Evolutionary conservation across 2,797 vertebrate species (phyloP).

Genomic region (Petrocephalus schoutedeni): DNA sequence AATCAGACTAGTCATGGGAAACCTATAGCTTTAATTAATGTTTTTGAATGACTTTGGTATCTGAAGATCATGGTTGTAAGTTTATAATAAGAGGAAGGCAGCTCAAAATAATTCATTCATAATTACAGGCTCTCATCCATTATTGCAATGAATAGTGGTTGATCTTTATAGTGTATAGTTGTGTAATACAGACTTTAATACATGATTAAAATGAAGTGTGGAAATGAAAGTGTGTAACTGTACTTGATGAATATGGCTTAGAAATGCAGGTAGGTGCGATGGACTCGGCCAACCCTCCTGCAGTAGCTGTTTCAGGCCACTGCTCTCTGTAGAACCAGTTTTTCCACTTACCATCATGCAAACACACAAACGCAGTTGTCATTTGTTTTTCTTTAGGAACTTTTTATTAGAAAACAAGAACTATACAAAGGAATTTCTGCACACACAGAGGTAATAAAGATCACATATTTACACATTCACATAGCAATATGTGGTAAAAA

Average conservation of each 20-base stretch:
- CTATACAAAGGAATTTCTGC: constrained; percentile 37
- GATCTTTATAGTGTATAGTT: neutral
- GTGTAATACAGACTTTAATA: neutral
- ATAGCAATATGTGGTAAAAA: neutral
- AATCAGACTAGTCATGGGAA: neutral
- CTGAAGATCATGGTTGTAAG: neutral
- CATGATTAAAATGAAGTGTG: constrained; percentile 8
- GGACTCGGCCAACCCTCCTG: neutral
- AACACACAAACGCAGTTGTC: neutral
- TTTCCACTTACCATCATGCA: neutral
- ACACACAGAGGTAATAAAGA: constrained; percentile 23
- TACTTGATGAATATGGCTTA: neutral
- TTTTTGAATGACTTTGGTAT: neutral
- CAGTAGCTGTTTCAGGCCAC: neutral
- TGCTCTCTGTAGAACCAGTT: neutral
- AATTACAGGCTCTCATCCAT: neutral
- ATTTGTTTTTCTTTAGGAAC: constrained; percentile 13
- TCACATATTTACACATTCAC: neutral
- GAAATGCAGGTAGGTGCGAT: neutral
- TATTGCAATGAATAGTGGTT: neutral
- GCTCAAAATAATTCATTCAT: neutral
- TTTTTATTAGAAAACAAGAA: constrained; percentile 44
- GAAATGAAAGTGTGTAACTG: neutral
- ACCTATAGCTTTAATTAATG: neutral
- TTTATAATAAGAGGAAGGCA: neutral